Evolutionary conservation across 2,888 invertebrate genomes (phyloP).

Genomic region (Tinea pellionella): DNA sequence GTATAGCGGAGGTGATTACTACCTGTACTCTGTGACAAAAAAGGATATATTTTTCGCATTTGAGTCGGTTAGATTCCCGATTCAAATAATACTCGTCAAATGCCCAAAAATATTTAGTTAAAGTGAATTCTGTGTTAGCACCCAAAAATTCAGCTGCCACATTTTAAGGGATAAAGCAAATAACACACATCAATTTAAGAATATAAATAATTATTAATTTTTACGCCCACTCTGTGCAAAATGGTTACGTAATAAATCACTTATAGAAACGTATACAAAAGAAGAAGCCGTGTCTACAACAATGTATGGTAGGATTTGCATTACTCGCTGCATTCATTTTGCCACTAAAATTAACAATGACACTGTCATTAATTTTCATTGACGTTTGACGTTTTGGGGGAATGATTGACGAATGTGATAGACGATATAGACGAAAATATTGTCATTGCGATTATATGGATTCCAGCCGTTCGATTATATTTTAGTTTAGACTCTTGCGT

Average conservation of each 20-base stretch:
- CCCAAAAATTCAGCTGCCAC: neutral
- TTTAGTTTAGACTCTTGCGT: too few species aligned
- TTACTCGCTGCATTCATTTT: conserved; percentile 66
- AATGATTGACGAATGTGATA: conserved; percentile 55
- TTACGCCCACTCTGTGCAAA: neutral
- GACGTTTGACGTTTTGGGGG: conserved; percentile 41
- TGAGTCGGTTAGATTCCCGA: too few species aligned
- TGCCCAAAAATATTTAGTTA: too few species aligned
- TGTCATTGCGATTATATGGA: neutral
- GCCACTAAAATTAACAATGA: conserved; percentile 37
- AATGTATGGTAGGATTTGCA: conserved; percentile 52
- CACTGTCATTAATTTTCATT: conserved; percentile 68
- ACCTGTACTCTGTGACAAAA: too few species aligned
- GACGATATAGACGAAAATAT: conserved; percentile 33
- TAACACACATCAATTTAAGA: neutral
- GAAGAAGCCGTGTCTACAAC: conserved; percentile 38
- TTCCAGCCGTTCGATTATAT: too few species aligned
- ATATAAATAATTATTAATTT: neutral
- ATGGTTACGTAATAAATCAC: conserved; percentile 2
- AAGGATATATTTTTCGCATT: too few species aligned
- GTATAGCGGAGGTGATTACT: too few species aligned
- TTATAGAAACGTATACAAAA: conserved; percentile 28
- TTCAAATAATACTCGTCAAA: too few species aligned
- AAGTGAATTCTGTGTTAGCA: too few species aligned
- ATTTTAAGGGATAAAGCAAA: neutral